A percentile compares a stretch with the other conserved stretches of the same genome.
Evolutionary conservation across 1,140 invertebrate genomes (phyloP).

Genomic region (Drosophila persimilis): DNA sequence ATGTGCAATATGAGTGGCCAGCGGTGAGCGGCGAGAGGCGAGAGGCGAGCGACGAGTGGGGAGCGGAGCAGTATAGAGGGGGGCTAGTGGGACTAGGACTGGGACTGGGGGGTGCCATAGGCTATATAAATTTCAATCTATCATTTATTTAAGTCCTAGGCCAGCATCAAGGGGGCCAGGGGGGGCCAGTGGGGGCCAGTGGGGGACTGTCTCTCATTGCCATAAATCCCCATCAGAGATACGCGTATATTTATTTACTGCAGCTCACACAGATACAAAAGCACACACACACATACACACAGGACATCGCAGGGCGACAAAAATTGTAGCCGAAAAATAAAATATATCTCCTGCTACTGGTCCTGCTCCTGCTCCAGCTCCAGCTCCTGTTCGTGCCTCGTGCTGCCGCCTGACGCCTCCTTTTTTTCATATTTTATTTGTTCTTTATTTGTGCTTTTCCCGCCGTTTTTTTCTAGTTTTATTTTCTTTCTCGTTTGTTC

Average conservation of each 20-base stretch:
- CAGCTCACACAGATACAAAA: slow-evolving; percentile 64
- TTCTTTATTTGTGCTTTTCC: slow-evolving; percentile 15
- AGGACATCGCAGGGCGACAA: slow-evolving; percentile 62
- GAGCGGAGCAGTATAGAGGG: slow-evolving; percentile 1
- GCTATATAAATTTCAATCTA: slow-evolving; percentile 80
- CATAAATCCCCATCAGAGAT: slow-evolving; percentile 80
- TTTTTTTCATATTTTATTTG: slow-evolving; percentile 42
- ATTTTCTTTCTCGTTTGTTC: slow-evolving; percentile 2
- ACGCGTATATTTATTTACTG: slow-evolving; percentile 81
- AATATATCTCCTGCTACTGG: slow-evolving; percentile 59
- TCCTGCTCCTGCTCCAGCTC: neutral
- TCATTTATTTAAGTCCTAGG: slow-evolving; percentile 81
- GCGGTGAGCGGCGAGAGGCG: too few relatives aligned
- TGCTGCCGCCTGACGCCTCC: slow-evolving; percentile 2
- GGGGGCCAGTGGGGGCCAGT: neutral
- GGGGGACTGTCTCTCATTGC: slow-evolving; percentile 52
- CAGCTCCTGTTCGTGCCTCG: too few relatives aligned
- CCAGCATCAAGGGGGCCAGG: slow-evolving; percentile 24
- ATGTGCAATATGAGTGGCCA: slow-evolving; percentile 48
- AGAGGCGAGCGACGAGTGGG: neutral
- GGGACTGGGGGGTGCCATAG: slow-evolving; percentile 25
- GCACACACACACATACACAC: slow-evolving; percentile 10
- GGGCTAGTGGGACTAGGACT: neutral
- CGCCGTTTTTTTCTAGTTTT: slow-evolving; percentile 33
- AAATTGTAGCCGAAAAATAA: slow-evolving; percentile 76